A percentile compares a stretch with the other conserved stretches of the same genome.
These are phyloP conservation scores for Beroe ovata DNA, from an alignment of 37 sponge, comb jelly and placozoan species.

Conservation along the genomic window DNA sequence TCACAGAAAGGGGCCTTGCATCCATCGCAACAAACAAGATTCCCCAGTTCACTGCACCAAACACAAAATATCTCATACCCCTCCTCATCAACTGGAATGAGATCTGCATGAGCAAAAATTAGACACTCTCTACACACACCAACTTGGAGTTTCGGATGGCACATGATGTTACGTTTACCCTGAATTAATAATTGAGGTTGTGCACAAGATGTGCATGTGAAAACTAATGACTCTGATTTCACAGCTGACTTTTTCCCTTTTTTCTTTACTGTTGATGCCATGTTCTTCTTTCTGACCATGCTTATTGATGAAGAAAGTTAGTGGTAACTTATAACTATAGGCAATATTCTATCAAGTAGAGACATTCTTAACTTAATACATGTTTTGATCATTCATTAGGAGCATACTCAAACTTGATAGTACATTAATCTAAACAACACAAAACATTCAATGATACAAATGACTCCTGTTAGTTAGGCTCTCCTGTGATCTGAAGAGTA, in stretches of 20 bases:
- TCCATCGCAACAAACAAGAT: slow-evolving; percentile 35
- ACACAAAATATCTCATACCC: slow-evolving; percentile 42
- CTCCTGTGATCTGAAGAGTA: too few relatives aligned
- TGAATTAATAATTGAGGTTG: slow-evolving; percentile 44
- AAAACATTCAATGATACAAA: too few relatives aligned
- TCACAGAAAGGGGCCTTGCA: slow-evolving; percentile 30
- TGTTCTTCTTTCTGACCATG: too few relatives aligned
- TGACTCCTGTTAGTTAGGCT: too few relatives aligned
- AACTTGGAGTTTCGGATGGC: slow-evolving; percentile 41
- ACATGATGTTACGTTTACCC: slow-evolving; percentile 60
- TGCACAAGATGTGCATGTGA: slow-evolving; percentile 55
- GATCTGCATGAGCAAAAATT: slow-evolving; percentile 46
- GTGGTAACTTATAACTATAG: too few relatives aligned
- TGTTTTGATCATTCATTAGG: too few relatives aligned
- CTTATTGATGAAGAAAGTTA: too few relatives aligned
- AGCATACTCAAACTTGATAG: too few relatives aligned
- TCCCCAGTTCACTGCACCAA: slow-evolving; percentile 56
- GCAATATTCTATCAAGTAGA: too few relatives aligned
- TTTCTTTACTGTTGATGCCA: not conserved
- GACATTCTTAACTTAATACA: too few relatives aligned
- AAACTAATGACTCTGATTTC: slow-evolving; percentile 21
- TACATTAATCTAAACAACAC: too few relatives aligned
- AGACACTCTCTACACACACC: slow-evolving; percentile 61
- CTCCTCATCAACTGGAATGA: slow-evolving; percentile 25
- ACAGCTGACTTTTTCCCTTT: not conserved